phyloP scores from a whole-genome alignment of 1,140 invertebrate genomes.

The Nylanderia fulva region DNA sequence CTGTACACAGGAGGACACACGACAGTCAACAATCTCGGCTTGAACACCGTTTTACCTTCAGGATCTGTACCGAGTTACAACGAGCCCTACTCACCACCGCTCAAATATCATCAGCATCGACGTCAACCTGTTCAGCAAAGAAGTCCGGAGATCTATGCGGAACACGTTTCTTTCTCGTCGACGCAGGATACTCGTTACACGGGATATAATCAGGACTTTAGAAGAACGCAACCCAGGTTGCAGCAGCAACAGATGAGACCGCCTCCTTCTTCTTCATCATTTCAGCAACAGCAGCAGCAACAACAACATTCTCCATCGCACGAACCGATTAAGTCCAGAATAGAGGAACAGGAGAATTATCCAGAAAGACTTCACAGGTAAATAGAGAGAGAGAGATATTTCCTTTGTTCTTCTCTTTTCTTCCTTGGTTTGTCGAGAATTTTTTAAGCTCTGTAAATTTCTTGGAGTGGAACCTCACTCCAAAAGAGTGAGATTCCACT shows the following conservation, averaged over 20 bases:
- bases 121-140: constrained; percentile 66
- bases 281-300: constrained; percentile 56
- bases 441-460: too few species aligned
- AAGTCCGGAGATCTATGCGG: constrained; percentile 50
- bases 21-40: constrained; percentile 75
- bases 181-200: constrained; percentile 72
- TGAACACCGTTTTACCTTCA: constrained; percentile 78
- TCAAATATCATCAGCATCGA: constrained; percentile 73
- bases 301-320: background rate
- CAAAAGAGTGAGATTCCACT: too few species aligned
- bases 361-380: constrained; percentile 78
- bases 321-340: constrained; percentile 14
- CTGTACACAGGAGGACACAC: constrained; percentile 74
- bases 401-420: background rate
- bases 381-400: constrained; percentile 48
- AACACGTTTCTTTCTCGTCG: constrained; percentile 71
- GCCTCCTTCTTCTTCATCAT: background rate
- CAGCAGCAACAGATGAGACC: constrained; percentile 68
- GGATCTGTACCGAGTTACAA: constrained; percentile 71
- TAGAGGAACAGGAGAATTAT: constrained; percentile 73
- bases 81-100: constrained; percentile 76
- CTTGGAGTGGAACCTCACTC: too few species aligned
- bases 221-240: constrained; percentile 69
- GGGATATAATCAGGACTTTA: constrained; percentile 75
- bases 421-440: background rate